Evolutionary conservation across 2,113 vertebrate species (phyloP).

Genomic region (Coturnix japonica): DNA sequence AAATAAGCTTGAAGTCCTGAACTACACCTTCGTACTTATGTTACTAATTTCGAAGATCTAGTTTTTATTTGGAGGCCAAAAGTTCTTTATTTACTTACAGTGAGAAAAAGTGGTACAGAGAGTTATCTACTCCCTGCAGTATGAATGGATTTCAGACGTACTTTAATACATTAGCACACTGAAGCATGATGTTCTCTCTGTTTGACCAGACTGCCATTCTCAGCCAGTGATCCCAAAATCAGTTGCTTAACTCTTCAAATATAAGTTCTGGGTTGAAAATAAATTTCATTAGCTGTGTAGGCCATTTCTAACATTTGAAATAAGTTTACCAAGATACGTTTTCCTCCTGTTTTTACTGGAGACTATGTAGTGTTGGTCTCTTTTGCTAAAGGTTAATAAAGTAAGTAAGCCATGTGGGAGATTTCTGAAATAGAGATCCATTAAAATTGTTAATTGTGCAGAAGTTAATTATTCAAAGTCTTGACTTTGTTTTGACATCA

Average conservation of each 20-base stretch:
- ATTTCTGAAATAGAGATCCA: conserved; percentile 18
- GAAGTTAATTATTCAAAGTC: conserved; percentile 13
- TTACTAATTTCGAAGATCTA: not conserved
- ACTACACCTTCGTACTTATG: not conserved
- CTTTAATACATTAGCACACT: not conserved
- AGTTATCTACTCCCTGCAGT: not conserved
- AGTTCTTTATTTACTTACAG: not conserved
- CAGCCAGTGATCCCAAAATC: not conserved
- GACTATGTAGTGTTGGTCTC: not conserved
- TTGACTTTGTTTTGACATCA: not conserved
- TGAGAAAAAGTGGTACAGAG: not conserved
- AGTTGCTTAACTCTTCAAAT: not conserved
- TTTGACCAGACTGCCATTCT: not conserved
- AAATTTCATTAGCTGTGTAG: not conserved
- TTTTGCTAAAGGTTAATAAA: conserved; percentile 52
- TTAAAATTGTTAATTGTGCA: conserved; percentile 31
- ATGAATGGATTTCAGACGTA: not conserved
- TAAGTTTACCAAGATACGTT: not conserved
- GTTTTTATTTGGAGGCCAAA: not conserved
- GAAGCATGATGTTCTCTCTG: not conserved
- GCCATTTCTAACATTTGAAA: not conserved
- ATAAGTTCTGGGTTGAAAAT: not conserved
- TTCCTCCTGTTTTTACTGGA: conserved; percentile 7
- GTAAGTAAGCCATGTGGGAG: not conserved
- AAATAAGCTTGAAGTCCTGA: not conserved